Conservation (phyloP, 1,140 invertebrate species). For the Drosophila truncata region DNA sequence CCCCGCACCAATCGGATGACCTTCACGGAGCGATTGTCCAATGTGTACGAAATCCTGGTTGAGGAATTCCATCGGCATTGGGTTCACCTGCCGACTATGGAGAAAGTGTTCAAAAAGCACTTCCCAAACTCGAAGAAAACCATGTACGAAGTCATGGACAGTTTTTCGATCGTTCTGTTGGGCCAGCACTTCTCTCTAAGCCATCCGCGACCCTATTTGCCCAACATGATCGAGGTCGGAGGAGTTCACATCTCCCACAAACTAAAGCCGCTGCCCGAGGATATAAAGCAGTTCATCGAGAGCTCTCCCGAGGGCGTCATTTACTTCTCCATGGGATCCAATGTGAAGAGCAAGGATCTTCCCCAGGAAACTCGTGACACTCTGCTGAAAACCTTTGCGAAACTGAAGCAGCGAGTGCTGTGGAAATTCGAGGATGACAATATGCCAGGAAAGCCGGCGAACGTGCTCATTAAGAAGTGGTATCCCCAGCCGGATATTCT, state of each 20-base stretch:
- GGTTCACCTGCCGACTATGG: slow-evolving; percentile 66
- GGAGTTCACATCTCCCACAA: slow-evolving; percentile 86
- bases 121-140: slow-evolving; percentile 84
- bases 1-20: slow-evolving; percentile 81
- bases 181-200: slow-evolving; percentile 87
- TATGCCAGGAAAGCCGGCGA: slow-evolving; percentile 86
- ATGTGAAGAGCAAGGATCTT: slow-evolving; percentile 87
- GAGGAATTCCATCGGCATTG: slow-evolving; percentile 22
- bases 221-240: slow-evolving; percentile 87
- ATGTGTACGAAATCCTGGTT: slow-evolving; percentile 58
- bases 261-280: slow-evolving; percentile 79
- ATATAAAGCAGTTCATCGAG: slow-evolving; percentile 87
- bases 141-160: slow-evolving; percentile 74
- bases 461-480: slow-evolving; percentile 89
- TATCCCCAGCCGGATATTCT: slow-evolving; percentile 90
- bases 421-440: slow-evolving; percentile 90
- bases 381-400: slow-evolving; percentile 87
- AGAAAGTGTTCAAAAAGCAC: slow-evolving; percentile 67
- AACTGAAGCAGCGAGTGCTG: slow-evolving; percentile 88
- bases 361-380: slow-evolving; percentile 85
- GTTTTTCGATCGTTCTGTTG: slow-evolving; percentile 86
- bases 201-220: slow-evolving; percentile 86
- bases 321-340: slow-evolving; percentile 89
- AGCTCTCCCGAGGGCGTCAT: slow-evolving; percentile 86
- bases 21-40: slow-evolving; percentile 84